Percentiles rank a stretch among this genome's conserved stretches.
phyloP scores from a whole-genome alignment of 53 echinoderm and acorn worm genomes.

The Mesocentrotus franciscanus region DNA sequence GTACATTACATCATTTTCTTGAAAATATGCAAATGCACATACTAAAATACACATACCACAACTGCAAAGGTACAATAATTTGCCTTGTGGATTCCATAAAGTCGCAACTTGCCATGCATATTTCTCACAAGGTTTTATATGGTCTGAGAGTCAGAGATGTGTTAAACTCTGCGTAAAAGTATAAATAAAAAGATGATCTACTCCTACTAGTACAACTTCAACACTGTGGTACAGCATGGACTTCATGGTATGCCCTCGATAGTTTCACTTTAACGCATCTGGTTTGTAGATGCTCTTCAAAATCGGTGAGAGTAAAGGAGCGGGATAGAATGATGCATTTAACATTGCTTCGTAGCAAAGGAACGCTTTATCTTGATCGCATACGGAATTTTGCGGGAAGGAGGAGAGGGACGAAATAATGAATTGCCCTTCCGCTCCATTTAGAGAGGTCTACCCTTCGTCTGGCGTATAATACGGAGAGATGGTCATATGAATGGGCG shows the following conservation, averaged over 20 bases:
- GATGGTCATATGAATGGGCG: slow-evolving; percentile 6
- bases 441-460: not conserved
- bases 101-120: no score
- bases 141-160: no score
- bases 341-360: slow-evolving; percentile 8
- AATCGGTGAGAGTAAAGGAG: slow-evolving; percentile 31
- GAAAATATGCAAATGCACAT: no score
- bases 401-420: not conserved
- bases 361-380: slow-evolving; percentile 1
- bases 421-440: slow-evolving; percentile 23
- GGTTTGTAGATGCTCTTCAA: slow-evolving; percentile 21
- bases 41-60: no score
- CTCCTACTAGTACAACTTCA: no score
- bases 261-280: slow-evolving; percentile 1
- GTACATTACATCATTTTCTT: no score
- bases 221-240: not conserved
- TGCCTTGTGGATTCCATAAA: no score
- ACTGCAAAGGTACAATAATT: no score
- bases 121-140: no score
- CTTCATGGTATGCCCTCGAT: not conserved
- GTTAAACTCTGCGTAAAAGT: no score
- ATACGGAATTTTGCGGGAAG: not conserved
- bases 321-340: slow-evolving; percentile 19
- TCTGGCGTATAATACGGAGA: slow-evolving; percentile 8
- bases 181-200: no score